Evolutionary conservation across 53 echinoderm and acorn worm genomes (phyloP), one percentile per base, ranked within the genome.

Genomic region (Luidia sarsii): DNA sequence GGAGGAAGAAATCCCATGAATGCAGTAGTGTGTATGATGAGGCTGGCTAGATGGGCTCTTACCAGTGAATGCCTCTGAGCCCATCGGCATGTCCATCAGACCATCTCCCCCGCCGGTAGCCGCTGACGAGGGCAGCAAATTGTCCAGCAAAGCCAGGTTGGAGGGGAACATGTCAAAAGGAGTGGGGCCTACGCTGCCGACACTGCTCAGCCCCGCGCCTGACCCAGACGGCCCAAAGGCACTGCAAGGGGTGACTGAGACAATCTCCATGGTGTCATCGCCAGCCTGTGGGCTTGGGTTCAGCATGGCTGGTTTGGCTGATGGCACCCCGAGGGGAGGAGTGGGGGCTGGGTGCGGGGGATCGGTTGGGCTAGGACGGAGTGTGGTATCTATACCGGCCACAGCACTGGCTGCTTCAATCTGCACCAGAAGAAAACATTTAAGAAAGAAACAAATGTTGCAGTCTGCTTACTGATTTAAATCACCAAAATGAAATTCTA

Each of bases 111-210:
- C 57, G 11, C 57, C 66, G 8, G 68, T 48, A 23, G 67, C 67
- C 25, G 65, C 75, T 16, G 67, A 81, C 10, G 91, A 79, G n/a
- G 95, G 86, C 46, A 94, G 30, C 2, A 91, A 94, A 24, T 87
- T 91, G 24, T 91, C 95, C 64, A 94, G 32, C 53, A 94, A 49
- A 0, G 91, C 88, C 41, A 41, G 11, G 41, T 11, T 41, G 41
- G 41, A 41, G 6, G 95, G 80, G 28, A 91, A 89, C 41, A 94
- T 88, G 2, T 65, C 45, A 5, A 94, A 80, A n/a, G n/a, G n/a
- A 4, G 49, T 37, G 19, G 63, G 63, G 9, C 33, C 82, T 9
- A 52, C 65, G 15, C 16, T 48, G 19, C 39, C 50, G 60, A 39
- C 77, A 0, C 30, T 43, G 2, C 19, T 50, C n/a, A 50, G 19